A percentile compares a stretch with the other conserved stretches of the same genome.
Evolutionary conservation across 2,888 invertebrate species (phyloP).

Genomic region (Drosophila macrospina): DNA sequence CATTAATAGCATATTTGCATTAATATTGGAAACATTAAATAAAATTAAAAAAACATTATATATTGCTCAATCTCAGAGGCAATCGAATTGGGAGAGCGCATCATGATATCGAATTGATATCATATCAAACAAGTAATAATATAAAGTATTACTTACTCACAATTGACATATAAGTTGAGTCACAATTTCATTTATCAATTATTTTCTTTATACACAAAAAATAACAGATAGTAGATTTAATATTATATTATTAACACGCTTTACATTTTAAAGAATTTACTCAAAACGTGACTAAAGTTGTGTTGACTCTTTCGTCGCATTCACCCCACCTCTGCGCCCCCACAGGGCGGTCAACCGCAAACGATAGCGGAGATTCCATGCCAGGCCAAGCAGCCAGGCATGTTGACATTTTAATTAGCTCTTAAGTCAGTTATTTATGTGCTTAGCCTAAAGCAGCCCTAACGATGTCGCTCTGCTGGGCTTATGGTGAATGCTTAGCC

Average conservation of each 20-base stretch:
- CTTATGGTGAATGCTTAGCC: background rate
- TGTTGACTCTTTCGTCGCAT: constrained; percentile 1
- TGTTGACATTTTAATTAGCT: constrained; percentile 50
- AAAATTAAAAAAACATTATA: no score
- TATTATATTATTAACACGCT: constrained; percentile 1
- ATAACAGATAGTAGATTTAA: constrained; percentile 1
- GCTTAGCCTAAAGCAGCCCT: background rate
- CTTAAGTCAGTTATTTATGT: constrained; percentile 22
- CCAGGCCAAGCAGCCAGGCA: constrained; percentile 1
- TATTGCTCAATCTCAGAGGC: no score
- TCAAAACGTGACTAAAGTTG: constrained; percentile 7
- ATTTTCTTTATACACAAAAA: background rate
- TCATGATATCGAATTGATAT: no score
- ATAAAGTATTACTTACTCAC: no score
- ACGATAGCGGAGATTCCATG: constrained; percentile 23
- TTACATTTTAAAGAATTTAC: no score
- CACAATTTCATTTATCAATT: no score
- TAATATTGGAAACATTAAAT: no score
- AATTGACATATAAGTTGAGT: no score
- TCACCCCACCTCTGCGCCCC: background rate
- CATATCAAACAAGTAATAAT: no score
- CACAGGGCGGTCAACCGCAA: constrained; percentile 11
- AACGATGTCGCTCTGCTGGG: background rate
- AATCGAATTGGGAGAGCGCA: no score
- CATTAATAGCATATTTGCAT: no score